Base-by-base conservation (phyloP, 2,888 invertebrate genomes). In the Eumacrocentrus americanus region DNA sequence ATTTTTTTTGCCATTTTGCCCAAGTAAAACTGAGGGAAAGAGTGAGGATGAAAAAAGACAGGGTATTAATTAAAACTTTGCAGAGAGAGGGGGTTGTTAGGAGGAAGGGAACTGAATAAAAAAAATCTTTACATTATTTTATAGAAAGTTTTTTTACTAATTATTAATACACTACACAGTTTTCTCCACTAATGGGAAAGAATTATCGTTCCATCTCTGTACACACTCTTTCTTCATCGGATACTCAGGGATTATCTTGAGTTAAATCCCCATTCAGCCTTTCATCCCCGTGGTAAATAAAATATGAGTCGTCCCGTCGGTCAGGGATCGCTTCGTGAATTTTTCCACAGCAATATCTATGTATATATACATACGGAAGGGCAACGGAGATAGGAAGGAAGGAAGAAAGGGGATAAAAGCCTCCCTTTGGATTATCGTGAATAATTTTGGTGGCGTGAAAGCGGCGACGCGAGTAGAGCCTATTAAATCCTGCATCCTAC, bases 381-480 rank as follows among this genome's bases (percentile, higher is more conserved):
- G 22, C 51, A 46, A n/a, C n/a, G 22, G 12, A 14, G 18, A 34
- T 29, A 34, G n/a, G 18, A 50, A 50, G 14, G 12, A 29, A 14
- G 25, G 18, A 44, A 34, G 54, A 18, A 51, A 42, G 40, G 20
- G 25, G 42, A 40, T 25, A 53, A 52, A 54, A 54, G 25, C 59
- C 46, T 44, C 46, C 29, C 46, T 44, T 48, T 18, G 61, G 66
- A 64, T 66, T 66, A 64, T 57, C 54, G 37, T 64, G 66, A 64
- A 66, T 64, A 63, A 64, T 66, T 66, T 66, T 55, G 22, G 55
- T 46, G 35, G 29, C 29, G 59, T 35, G 46, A 53, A 48, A 53
- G 53, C 53, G 59, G 37, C 53, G 52, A 59, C 53, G 59, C 50
- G 48, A 25, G 29, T 9, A 29, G 42, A 60, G 54, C 54, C 60